Conservation (phyloP, 2,113 vertebrate genomes). For the Myocastor coypus region DNA sequence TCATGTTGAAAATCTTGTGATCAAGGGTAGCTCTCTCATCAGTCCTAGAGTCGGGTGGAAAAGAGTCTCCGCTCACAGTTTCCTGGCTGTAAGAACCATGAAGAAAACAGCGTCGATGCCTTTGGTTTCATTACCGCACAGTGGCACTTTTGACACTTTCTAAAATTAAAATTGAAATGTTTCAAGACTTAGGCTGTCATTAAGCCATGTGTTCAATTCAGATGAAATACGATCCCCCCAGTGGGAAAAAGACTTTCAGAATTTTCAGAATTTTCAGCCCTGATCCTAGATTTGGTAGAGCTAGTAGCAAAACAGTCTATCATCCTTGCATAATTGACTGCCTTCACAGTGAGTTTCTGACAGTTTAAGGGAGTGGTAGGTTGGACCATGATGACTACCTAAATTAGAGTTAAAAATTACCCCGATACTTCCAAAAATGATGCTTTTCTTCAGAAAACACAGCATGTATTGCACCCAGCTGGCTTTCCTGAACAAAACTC, state of each 20-base stretch:
- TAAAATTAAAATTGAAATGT: constrained; percentile 73
- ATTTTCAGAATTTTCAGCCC: constrained; percentile 3
- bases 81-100: constrained; percentile 62
- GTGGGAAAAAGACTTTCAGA: background rate
- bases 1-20: constrained; percentile 81
- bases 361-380: background rate
- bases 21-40: constrained; percentile 82
- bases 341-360: background rate
- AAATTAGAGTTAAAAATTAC: background rate
- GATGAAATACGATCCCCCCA: constrained; percentile 52
- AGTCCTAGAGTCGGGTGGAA: constrained; percentile 70
- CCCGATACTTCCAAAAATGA: background rate
- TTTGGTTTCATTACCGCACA: constrained; percentile 78
- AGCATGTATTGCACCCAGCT: accelerated
- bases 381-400: background rate
- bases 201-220: constrained; percentile 18
- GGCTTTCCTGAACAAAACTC: accelerated
- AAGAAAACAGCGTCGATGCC: constrained; percentile 53
- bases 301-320: constrained; percentile 20
- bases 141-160: constrained; percentile 71
- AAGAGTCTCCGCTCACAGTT: constrained; percentile 55
- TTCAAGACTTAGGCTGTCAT: constrained; percentile 66
- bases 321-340: background rate
- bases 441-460: background rate
- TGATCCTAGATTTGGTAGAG: background rate